Evolutionary conservation across 1,140 invertebrate species (phyloP).

Genomic region (Pectinophora gossypiella): DNA sequence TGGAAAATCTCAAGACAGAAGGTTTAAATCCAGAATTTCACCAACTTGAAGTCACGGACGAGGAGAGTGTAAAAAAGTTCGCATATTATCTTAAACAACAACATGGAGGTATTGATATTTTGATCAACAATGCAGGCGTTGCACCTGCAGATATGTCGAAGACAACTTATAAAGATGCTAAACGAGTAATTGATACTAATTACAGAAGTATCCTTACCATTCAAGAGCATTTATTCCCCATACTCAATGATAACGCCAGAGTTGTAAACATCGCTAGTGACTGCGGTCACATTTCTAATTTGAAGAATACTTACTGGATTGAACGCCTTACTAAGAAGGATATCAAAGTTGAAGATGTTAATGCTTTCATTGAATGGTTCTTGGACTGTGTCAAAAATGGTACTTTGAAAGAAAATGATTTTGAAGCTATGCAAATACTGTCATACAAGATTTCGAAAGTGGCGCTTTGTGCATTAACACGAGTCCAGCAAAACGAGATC

Average conservation of each 20-base stretch:
- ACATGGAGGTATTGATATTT: slow-evolving; percentile 84
- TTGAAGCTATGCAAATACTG: slow-evolving; percentile 31
- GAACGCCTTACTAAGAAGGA: slow-evolving; percentile 1
- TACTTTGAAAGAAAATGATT: slow-evolving; percentile 59
- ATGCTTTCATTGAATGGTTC: slow-evolving; percentile 77
- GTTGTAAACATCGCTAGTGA: slow-evolving; percentile 83
- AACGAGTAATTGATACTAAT: slow-evolving; percentile 78
- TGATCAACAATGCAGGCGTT: slow-evolving; percentile 87
- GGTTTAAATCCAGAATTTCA: slow-evolving; percentile 71
- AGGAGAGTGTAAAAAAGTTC: slow-evolving; percentile 76
- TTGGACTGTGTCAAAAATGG: slow-evolving; percentile 54
- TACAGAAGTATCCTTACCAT: slow-evolving; percentile 77
- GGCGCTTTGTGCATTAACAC: slow-evolving; percentile 76
- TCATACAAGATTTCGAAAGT: slow-evolving; percentile 82
- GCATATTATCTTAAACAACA: slow-evolving; percentile 75
- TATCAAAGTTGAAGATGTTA: slow-evolving; percentile 73
- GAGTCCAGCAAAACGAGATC: slow-evolving; percentile 75
- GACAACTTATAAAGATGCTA: slow-evolving; percentile 78
- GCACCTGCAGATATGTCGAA: slow-evolving; percentile 76
- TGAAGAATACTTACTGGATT: slow-evolving; percentile 48
- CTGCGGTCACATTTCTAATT: slow-evolving; percentile 71
- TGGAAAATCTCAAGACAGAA: slow-evolving; percentile 66
- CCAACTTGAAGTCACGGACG: slow-evolving; percentile 80
- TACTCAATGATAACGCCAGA: slow-evolving; percentile 78
- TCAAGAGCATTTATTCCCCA: slow-evolving; percentile 78